Evolutionary conservation across 1,140 invertebrate species (phyloP), one percentile per base, ranked within the genome.

Genomic region (Rhopalosiphum padi): DNA sequence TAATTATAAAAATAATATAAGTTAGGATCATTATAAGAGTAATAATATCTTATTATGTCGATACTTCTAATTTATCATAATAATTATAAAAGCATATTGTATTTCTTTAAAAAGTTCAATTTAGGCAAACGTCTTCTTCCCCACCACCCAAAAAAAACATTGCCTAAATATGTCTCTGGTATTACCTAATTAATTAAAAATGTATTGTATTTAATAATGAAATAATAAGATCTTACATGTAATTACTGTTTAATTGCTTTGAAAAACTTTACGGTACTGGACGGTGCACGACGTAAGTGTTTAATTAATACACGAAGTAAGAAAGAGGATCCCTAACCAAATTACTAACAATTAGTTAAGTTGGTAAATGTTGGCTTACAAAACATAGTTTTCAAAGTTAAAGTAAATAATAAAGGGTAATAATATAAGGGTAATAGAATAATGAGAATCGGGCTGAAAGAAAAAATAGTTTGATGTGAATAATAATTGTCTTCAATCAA

Each of bases 231-330:
- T 35, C n/a, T 77, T n/a, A 77, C 60, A n/a, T 18, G 18, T 15
- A 60, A 30, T 60, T 60, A 60, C 55, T 60, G 30, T 60, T 60
- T 60, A 77, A 77, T 68, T 77, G n/a, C 60, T 77, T 77, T 77
- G 60, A 21, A 77, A 77, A n/a, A 77, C 30, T 77, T 77, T 77
- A 18, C 60, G n/a, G 15, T n/a, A 15, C 30, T 77, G 60, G 30
- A 77, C 60, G 60, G 15, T 35, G 15, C 60, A 77, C 60, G 30
- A 18, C 18, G n/a, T 0, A 77, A 77, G 60, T 77, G 15, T 77
- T 77, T 77, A 77, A 77, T 77, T 77, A n/a, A 77, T 77, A 18
- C 60, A n/a, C 60, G 60, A 77, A 77, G 60, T 77, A 77, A 77
- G 60, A 77, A 77, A 77, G 60, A 18, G 60, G 5, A 77, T 77